These are phyloP conservation scores for Naja naja DNA, from an alignment of 2,113 vertebrate species.

Conservation along the genomic window DNA sequence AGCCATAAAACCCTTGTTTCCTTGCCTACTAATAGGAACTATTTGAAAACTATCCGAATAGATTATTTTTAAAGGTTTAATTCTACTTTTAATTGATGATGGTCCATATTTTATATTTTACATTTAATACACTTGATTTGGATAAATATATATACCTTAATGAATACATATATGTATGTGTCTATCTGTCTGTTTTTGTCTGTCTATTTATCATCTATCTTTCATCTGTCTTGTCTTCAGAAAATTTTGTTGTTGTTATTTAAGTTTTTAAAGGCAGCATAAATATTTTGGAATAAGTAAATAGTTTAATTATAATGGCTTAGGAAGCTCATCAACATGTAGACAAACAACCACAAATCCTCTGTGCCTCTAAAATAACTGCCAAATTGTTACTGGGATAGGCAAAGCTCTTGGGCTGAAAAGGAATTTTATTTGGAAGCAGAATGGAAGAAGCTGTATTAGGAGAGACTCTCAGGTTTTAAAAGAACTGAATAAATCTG, in stretches of 20 bases:
- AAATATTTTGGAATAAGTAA: background rate
- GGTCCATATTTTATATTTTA: background rate
- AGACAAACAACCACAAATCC: constrained; percentile 6
- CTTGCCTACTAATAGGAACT: background rate
- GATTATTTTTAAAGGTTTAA: background rate
- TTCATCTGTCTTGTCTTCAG: background rate
- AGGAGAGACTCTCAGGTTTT: constrained; percentile 12
- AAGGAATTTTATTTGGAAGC: constrained; percentile 40
- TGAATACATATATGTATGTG: background rate
- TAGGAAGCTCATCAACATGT: constrained; percentile 9
- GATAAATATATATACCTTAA: background rate
- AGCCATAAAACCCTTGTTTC: background rate
- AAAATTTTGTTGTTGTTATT: background rate
- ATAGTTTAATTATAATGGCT: background rate
- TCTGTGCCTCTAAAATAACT: constrained; percentile 34
- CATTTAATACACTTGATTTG: background rate
- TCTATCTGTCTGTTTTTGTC: too few relatives aligned
- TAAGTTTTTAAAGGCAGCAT: background rate
- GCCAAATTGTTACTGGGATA: constrained; percentile 48
- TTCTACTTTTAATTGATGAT: background rate
- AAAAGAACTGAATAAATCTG: constrained; percentile 50
- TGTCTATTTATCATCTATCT: background rate
- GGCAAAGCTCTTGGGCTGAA: constrained; percentile 43
- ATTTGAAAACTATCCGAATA: background rate
- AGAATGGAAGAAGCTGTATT: constrained; percentile 43